Percentiles rank a stretch among this genome's conserved stretches.
phyloP scores from a whole-genome alignment of 2,797 vertebrate genomes.

The Hybognathus amarus region DNA sequence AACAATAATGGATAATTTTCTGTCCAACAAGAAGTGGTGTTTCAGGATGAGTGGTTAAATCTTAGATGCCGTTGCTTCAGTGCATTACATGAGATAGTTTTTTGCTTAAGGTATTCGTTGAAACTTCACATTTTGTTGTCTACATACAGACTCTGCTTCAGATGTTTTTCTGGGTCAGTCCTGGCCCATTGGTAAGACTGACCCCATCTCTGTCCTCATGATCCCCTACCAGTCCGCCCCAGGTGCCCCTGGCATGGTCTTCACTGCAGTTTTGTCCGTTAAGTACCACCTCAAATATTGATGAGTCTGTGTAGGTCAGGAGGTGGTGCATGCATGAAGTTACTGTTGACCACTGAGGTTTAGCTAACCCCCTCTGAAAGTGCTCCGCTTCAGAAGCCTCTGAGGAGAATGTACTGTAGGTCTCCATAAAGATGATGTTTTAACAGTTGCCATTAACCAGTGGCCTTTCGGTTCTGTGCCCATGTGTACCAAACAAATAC shows the following conservation, averaged over 20 bases:
- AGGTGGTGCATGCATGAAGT: conserved; percentile 57
- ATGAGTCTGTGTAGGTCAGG: conserved; percentile 76
- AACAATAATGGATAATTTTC: background rate
- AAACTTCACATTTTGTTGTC: conserved; percentile 8
- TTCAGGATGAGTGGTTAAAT: background rate
- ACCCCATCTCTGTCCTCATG: conserved; percentile 26
- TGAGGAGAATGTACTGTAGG: conserved; percentile 15
- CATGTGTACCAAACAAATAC: background rate
- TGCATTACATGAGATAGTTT: background rate
- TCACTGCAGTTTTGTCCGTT: conserved; percentile 79
- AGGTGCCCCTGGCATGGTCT: conserved; percentile 73
- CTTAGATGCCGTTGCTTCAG: background rate
- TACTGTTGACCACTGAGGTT: conserved; percentile 52
- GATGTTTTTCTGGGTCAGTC: conserved; percentile 47
- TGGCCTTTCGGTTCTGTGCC: background rate
- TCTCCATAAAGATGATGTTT: conserved; percentile 5
- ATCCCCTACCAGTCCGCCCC: conserved; percentile 53
- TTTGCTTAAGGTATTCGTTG: background rate
- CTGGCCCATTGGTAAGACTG: conserved; percentile 17
- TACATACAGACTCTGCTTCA: conserved; percentile 1
- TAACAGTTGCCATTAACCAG: background rate
- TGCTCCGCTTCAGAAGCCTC: conserved; percentile 32
- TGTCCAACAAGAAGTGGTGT: background rate
- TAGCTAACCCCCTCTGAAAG: conserved; percentile 44
- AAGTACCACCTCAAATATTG: conserved; percentile 83